phyloP scores from a whole-genome alignment of 2,888 invertebrate genomes.

The Eulithis prunata region DNA sequence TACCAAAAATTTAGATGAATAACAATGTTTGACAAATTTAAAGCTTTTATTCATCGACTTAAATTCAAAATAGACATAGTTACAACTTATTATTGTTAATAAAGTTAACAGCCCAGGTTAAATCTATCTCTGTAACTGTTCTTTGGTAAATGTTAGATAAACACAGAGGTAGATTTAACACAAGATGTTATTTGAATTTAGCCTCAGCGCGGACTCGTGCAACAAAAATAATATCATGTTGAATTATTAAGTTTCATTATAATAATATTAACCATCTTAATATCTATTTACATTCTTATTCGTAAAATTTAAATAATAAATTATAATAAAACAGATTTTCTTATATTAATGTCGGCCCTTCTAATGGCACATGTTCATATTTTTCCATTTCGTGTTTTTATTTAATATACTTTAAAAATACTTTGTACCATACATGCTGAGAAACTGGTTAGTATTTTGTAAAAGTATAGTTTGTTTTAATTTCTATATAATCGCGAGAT shows the following conservation, averaged over 20 bases:
- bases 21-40: slow-evolving; percentile 3
- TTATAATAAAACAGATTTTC: slow-evolving; percentile 36
- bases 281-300: slow-evolving; percentile 35
- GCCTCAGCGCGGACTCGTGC: neutral
- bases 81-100: neutral
- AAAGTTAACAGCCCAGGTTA: slow-evolving; percentile 3
- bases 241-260: neutral
- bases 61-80: slow-evolving; percentile 3
- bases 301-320: slow-evolving; percentile 26
- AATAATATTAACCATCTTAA: slow-evolving; percentile 21
- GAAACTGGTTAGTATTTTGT: slow-evolving; percentile 31
- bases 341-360: slow-evolving; percentile 61
- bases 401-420: slow-evolving; percentile 53
- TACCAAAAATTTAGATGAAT: neutral
- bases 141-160: slow-evolving; percentile 30
- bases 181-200: slow-evolving; percentile 10
- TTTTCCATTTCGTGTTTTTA: slow-evolving; percentile 43
- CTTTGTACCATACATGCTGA: slow-evolving; percentile 70
- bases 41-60: slow-evolving; percentile 2
- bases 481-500: neutral
- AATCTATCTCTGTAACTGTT: slow-evolving; percentile 21
- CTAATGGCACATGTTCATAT: slow-evolving; percentile 72
- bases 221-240: slow-evolving; percentile 4
- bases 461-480: slow-evolving; percentile 8
- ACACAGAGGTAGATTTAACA: slow-evolving; percentile 9